Base-by-base conservation (phyloP, 1,140 invertebrate genomes). In the Dreissena rostriformis region DNA sequence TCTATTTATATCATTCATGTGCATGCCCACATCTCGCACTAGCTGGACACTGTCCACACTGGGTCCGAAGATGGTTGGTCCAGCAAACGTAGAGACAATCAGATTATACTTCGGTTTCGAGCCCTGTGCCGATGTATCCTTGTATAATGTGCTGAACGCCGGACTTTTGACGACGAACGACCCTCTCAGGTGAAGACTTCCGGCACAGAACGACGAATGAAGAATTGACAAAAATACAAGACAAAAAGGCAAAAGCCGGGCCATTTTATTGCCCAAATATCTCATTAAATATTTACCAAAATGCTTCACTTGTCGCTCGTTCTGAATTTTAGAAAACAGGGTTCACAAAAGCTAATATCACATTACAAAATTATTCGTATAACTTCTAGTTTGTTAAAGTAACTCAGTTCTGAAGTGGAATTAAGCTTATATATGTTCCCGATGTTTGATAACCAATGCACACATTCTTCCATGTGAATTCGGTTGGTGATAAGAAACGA, bases 21-120 rank as follows among this genome's bases (percentile, higher is more conserved):
- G 26, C 10, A 72, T 29, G 22, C 88, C 88, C 0, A 89, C 76
- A 15, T 67, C 74, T 8, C 80, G 17, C 14, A 90, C 87, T 19
- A 88, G 75, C n/a, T 84, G 78, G 0, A 89, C 87, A 29, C 70
- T 84, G n/a, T 87, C 89, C 24, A 55, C 26, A 22, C 65, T 73
- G 61, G 15, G 11, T 0, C 71, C 73, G 52, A 84, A 68, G 28
- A 89, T 80, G 0, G 82, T 82, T 6, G 86, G 75, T 22, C 70
- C 85, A 52, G 73, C 73, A 77, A 91, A 91, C 15, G 77, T 88
- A 0, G 90, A 85, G 49, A 90, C 79, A 14, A 90, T 28, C 28
- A 91, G 76, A 72, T 87, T 83, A 65, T 85, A 86, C 51, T 74
- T 85, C 14, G 68, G 71, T 4, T 29, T 24, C 11, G 66, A 7